Base-by-base conservation (phyloP, 2,113 vertebrate species). In the Promerops cafer region DNA sequence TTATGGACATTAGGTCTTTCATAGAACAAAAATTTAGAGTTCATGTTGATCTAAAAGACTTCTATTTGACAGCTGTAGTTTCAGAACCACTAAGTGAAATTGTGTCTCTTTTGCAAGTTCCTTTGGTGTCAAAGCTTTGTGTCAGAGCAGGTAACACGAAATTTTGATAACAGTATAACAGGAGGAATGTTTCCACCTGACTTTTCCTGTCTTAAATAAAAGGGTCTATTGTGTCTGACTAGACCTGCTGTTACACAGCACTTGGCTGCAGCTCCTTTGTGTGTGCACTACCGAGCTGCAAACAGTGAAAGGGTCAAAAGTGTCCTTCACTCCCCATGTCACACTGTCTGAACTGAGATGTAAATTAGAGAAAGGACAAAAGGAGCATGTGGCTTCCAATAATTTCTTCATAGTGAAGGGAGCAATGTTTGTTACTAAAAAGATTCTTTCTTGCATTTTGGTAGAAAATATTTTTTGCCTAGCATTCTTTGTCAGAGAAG, bases 201-300 rank as follows among this genome's bases (percentile, higher is more conserved):
- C 53, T 14, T 44, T 68, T 68, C 49, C 78, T 59, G 40, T 28
- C 54, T 61, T 49, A 53, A 76, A 49, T 83, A 12, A n/a, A 45
- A 83, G 66, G 9, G 6, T 69, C 28, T 80, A 0, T 50, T 64
- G 54, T 5, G 5, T 19, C 71, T 78, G 35, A 24, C 16, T 35
- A 50, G 59, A 52, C 3, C 6, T 33, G 44, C 61, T 80, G 44
- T 39, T 44, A 7, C 66, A n/a, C 17, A 28, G 50, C 13, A 14
- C 13, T n/a, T 0, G 3, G 3, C 19, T 66, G 74, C 44, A 35
- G 28, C 66, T 83, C 49, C 71, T 53, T 30, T 77, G 31, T 42
- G 37, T 1, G 3, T 2, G 7, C 24, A 5, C 39, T 35, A 2
- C 60, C 0, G 0, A 78, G 15, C 59, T 42, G 31, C 31, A 40